Evolutionary conservation across 2,113 vertebrate species (phyloP).

Genomic region (Furnarius figulus): DNA sequence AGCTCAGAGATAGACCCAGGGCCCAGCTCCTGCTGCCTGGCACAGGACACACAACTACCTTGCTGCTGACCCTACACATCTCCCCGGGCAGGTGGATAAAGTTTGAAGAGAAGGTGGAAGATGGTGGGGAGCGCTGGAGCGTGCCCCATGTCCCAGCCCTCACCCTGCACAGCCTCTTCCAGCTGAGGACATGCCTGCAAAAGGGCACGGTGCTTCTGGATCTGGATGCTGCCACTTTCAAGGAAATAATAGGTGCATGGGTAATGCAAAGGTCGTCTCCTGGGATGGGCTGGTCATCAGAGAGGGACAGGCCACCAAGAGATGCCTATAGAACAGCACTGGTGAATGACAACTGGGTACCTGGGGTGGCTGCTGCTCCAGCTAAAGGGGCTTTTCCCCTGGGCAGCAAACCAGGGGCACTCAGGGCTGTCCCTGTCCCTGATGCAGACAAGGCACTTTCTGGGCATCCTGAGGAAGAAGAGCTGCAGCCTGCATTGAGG

Average conservation of each 20-base stretch:
- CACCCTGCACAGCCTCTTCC: constrained; percentile 71
- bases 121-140: constrained; percentile 75
- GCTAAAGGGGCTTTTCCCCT: not conserved
- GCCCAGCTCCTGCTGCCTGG: not conserved
- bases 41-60: fast-evolving
- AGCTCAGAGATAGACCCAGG: not conserved
- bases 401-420: not conserved
- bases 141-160: constrained; percentile 72
- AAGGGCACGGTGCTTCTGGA: constrained; percentile 54
- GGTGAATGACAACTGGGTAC: not conserved
- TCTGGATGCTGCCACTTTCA: constrained; percentile 67
- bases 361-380: not conserved
- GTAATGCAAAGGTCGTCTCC: not conserved
- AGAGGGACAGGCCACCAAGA: not conserved
- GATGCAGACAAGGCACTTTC: constrained; percentile 63
- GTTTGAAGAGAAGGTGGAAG: constrained; percentile 81
- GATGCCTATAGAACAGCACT: not conserved
- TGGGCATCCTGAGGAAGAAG: not conserved
- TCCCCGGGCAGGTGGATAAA: constrained; percentile 74
- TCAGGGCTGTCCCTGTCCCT: not conserved
- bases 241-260: constrained; percentile 72
- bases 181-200: constrained; percentile 59
- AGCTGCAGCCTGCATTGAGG: constrained; percentile 53
- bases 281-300: not conserved
- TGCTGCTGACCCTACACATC: not conserved